Conservation (phyloP, 2,888 invertebrate genomes). For the Trypoxylon attenuatum region DNA sequence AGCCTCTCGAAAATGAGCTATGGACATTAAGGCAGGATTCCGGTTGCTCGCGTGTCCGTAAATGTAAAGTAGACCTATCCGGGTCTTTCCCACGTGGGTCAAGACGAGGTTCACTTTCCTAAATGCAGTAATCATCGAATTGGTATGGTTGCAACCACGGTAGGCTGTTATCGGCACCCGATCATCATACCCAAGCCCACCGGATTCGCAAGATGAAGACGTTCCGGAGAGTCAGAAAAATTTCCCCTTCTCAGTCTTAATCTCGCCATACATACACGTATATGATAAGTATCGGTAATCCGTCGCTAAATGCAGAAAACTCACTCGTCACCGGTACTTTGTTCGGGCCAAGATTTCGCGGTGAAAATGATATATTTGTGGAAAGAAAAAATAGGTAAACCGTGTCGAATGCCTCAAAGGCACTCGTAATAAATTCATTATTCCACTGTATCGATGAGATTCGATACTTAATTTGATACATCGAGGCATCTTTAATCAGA, state of each 20-base stretch:
- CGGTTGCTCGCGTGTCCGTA: conserved; percentile 12
- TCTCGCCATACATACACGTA: no score
- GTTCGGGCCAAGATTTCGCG: no score
- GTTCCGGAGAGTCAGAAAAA: neutral
- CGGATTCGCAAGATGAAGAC: conserved; percentile 14
- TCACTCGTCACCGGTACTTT: no score
- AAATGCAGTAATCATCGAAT: conserved; percentile 26
- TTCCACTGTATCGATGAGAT: no score
- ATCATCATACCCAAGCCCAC: conserved; percentile 15
- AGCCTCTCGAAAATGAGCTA: neutral
- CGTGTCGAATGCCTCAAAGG: no score
- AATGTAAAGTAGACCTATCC: conserved; percentile 12
- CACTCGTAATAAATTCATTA: no score
- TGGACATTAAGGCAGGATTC: neutral
- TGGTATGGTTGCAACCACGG: conserved; percentile 2
- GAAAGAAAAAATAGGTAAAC: neutral
- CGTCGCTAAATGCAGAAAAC: no score
- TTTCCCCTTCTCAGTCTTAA: neutral
- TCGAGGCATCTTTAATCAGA: neutral
- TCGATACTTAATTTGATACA: neutral
- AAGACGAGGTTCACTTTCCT: neutral
- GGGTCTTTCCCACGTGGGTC: conserved; percentile 12
- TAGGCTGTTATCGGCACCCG: conserved; percentile 20
- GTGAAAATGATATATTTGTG: neutral
- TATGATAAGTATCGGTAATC: no score